Evolutionary conservation across 2,113 vertebrate species (phyloP), one percentile per base, ranked within the genome.

Genomic region (Globicephala melas): DNA sequence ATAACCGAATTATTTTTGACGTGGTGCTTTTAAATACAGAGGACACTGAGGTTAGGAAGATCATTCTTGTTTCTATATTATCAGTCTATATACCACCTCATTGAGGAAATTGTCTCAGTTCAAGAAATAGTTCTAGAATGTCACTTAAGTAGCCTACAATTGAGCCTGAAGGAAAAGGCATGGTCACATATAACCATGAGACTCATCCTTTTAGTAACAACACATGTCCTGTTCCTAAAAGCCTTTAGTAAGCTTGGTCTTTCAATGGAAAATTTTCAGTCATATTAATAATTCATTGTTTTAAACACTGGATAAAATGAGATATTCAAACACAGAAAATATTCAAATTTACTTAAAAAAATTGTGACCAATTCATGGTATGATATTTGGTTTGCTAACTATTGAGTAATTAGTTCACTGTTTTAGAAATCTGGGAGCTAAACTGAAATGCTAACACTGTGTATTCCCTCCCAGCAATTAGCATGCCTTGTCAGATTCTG

Each of bases 221-320:
- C 53, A 53, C 53, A 18, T 18, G 53, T 53, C 53, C 53, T 53
- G 5, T 53, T 63, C 73, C 62, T 41, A 65, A 93, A 82, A 86
- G 31, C 8, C 13, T 38, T 93, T 65, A 25, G 53, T 63, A 77
- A 83, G 20, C 3, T 74, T 80, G 80, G 23, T 20, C 31, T 91
- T 87, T 33, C 38, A n/a, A 60, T 73, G 82, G 53, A 44, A 89
- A 63, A 6, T 53, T n/a, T 53, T 85, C 31, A 71, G 33, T 41
- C 18, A 11, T 70, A 83, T 90, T 90, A 95, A 91, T 76, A 77
- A 92, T 83, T 65, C 36, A 93, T 83, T 87, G 31, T 60, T 93
- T 77, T 58, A 93, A 91, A 65, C 36, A 91, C 0, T 47, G 62
- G 13, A 14, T 74, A 81, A 84, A 68, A 74, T 62, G 38, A 92